Percentiles rank a stretch among this genome's conserved stretches.
Conservation (phyloP, 35 echinoderm and acorn worm species). For the Hemicentrotus pulcherrimus region DNA sequence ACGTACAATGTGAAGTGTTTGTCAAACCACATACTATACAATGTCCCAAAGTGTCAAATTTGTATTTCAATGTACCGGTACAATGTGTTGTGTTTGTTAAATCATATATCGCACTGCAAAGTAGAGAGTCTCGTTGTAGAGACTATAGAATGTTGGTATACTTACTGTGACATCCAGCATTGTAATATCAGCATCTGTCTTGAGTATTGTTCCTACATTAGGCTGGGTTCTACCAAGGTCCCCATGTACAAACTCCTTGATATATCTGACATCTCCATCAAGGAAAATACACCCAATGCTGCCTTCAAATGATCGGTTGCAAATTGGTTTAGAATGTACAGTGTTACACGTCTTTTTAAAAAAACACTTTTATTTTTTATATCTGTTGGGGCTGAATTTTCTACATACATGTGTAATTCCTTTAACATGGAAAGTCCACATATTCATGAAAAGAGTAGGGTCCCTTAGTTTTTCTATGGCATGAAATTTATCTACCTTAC, state of each 20-base stretch:
- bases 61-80: no score
- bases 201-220: conserved; percentile 69
- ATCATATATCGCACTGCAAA: no score
- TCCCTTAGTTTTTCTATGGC: no score
- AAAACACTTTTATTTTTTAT: background rate
- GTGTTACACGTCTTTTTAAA: background rate
- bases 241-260: conserved; percentile 98
- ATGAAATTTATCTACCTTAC: background rate
- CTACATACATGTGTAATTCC: background rate
- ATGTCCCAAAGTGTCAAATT: no score
- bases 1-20: background rate
- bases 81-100: no score
- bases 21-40: background rate
- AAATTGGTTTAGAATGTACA: background rate
- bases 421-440: background rate
- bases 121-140: background rate
- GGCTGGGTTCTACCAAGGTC: conserved; percentile 95
- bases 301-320: background rate
- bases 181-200: conserved; percentile 81
- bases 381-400: background rate
- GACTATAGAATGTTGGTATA: background rate
- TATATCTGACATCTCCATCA: conserved; percentile 72
- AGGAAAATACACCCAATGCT: background rate
- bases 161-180: conserved; percentile 92
- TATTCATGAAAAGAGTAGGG: no score